These are phyloP conservation scores for Bembecia ichneumoniformis DNA, from an alignment of 2,888 invertebrate genomes.

Conservation along the genomic window DNA sequence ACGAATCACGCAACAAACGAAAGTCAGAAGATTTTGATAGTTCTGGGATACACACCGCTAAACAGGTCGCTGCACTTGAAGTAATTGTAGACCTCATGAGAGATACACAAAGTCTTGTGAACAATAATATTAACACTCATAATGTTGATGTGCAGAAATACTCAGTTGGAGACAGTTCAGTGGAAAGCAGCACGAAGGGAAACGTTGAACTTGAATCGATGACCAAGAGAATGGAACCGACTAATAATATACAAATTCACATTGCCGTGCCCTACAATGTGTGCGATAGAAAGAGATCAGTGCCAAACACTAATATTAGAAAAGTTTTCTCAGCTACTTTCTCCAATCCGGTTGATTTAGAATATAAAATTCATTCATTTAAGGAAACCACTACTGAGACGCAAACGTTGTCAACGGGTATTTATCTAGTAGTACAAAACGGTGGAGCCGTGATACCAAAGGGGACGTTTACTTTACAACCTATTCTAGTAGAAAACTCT, in stretches of 20 bases:
- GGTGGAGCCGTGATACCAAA: slow-evolving; percentile 15
- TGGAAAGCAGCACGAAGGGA: slow-evolving; percentile 10
- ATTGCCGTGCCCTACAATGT: slow-evolving; percentile 35
- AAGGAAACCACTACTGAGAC: slow-evolving; percentile 15
- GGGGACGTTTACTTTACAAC: slow-evolving; percentile 29
- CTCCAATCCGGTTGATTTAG: slow-evolving; percentile 45
- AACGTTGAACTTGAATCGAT: neutral
- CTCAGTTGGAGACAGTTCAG: slow-evolving; percentile 14
- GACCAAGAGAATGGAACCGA: neutral
- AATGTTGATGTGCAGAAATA: neutral
- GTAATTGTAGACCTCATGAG: slow-evolving; percentile 43
- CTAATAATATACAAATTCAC: slow-evolving; percentile 39
- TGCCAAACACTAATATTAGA: slow-evolving; percentile 25
- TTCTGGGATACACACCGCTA: slow-evolving; percentile 29
- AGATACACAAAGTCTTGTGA: slow-evolving; percentile 10
- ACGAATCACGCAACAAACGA: slow-evolving; percentile 2
- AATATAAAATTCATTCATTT: slow-evolving; percentile 43
- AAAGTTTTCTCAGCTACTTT: slow-evolving; percentile 47
- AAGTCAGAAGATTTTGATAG: slow-evolving; percentile 14
- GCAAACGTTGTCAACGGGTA: slow-evolving; percentile 24
- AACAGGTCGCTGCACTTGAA: slow-evolving; percentile 45
- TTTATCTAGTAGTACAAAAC: slow-evolving; percentile 39
- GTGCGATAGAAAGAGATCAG: slow-evolving; percentile 25
- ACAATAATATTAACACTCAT: neutral
- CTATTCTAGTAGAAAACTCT: slow-evolving; percentile 13